A percentile compares a stretch with the other conserved stretches of the same genome.
Conservation (phyloP, 1,140 invertebrate genomes). For the Druon quercuslanigerum region DNA sequence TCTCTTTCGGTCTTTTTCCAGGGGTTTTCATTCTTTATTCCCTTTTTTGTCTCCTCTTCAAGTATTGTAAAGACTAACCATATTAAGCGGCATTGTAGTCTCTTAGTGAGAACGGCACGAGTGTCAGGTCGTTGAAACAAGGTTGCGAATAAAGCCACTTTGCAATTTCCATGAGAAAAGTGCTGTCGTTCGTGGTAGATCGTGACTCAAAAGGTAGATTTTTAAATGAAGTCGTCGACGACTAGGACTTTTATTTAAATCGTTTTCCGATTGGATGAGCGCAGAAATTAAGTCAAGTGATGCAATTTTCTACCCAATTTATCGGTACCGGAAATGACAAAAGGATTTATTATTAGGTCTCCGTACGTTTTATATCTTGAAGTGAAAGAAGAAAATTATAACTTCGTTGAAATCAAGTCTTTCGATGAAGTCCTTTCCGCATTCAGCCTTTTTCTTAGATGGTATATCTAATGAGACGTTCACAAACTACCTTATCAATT, state of each 20-base stretch:
- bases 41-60: conserved; percentile 30
- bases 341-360: conserved; percentile 34
- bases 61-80: conserved; percentile 45
- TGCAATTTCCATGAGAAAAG: conserved; percentile 45
- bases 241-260: conserved; percentile 27
- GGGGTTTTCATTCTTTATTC: background rate
- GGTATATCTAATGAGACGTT: too few relatives aligned
- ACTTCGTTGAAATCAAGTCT: too few relatives aligned
- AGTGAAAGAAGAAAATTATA: too few relatives aligned
- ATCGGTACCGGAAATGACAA: conserved; percentile 38
- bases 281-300: conserved; percentile 21
- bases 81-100: conserved; percentile 44
- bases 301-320: background rate
- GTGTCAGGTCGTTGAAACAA: conserved; percentile 39
- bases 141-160: conserved; percentile 51
- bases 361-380: too few relatives aligned
- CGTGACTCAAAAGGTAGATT: conserved; percentile 34
- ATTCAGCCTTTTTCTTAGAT: too few relatives aligned
- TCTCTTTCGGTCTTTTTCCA: background rate
- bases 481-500: too few relatives aligned
- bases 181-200: conserved; percentile 33
- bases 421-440: too few relatives aligned
- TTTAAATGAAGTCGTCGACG: conserved; percentile 18
- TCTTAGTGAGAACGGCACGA: conserved; percentile 32
- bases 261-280: conserved; percentile 26